Evolutionary conservation across 2,888 invertebrate species (phyloP).

Genomic region (Cephus pygmeus): DNA sequence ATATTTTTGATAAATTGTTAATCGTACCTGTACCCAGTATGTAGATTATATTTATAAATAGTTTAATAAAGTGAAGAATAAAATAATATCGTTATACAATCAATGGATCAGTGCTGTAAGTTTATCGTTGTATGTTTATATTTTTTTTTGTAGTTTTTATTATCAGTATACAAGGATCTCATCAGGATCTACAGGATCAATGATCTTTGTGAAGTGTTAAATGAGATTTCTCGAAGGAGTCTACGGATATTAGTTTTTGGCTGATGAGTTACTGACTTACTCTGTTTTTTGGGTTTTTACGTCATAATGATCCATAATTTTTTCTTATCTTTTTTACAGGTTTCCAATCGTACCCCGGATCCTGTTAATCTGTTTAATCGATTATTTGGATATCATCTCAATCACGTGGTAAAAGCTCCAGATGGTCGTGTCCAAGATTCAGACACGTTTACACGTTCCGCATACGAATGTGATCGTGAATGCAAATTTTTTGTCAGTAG

Average conservation of each 20-base stretch:
- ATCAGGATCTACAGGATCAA: too few species aligned
- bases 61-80: background rate
- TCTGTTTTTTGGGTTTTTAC: background rate
- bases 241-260: too few species aligned
- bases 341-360: background rate
- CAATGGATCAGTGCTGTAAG: background rate
- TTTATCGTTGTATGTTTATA: background rate
- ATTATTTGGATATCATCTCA: too few species aligned
- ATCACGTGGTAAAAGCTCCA: too few species aligned
- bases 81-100: background rate
- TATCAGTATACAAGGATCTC: background rate
- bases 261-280: background rate
- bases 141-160: background rate
- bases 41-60: background rate
- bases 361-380: too few species aligned
- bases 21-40: background rate
- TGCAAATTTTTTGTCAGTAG: constrained; percentile 25
- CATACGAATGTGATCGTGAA: constrained; percentile 44
- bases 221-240: too few species aligned
- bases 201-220: background rate
- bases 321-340: background rate
- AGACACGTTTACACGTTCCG: too few species aligned
- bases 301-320: background rate
- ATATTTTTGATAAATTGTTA: background rate
- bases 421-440: too few species aligned